Evolutionary conservation across 2,113 vertebrate species (phyloP).

Genomic region (Dicrurus megarhynchus): DNA sequence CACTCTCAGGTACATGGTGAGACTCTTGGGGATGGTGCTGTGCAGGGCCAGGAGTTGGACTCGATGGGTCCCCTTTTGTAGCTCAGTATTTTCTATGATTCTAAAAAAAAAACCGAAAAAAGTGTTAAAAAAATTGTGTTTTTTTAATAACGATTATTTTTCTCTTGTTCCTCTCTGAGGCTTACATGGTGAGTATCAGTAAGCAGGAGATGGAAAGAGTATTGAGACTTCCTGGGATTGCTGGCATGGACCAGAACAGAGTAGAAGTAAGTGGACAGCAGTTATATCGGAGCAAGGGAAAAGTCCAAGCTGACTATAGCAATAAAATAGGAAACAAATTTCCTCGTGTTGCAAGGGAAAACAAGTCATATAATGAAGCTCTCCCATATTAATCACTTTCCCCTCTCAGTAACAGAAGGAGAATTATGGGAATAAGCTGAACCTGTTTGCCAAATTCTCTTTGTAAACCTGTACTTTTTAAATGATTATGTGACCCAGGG

Average conservation of each 20-base stretch:
- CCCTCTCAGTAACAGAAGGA: not conserved
- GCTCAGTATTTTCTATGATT: not conserved
- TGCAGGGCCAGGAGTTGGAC: not conserved
- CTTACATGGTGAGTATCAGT: not conserved
- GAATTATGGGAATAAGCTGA: not conserved
- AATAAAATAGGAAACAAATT: not conserved
- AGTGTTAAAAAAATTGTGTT: not conserved
- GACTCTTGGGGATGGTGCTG: not conserved
- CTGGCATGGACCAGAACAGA: not conserved
- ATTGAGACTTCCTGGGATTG: not conserved
- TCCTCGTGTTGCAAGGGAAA: not conserved
- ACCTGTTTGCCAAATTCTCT: not conserved
- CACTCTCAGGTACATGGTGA: not conserved
- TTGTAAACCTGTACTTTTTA: not conserved
- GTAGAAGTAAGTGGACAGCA: not conserved
- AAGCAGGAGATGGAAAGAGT: conserved; percentile 16
- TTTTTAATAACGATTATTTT: not conserved
- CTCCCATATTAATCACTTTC: not conserved
- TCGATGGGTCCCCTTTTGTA: not conserved
- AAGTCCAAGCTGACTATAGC: not conserved
- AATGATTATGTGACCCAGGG: not conserved
- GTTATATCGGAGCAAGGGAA: not conserved
- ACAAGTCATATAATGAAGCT: not conserved
- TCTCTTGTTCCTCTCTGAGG: not conserved
- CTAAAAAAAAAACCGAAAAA: not conserved